Evolutionary conservation across 2,888 invertebrate genomes (phyloP).

Genomic region (Ormia ochracea): DNA sequence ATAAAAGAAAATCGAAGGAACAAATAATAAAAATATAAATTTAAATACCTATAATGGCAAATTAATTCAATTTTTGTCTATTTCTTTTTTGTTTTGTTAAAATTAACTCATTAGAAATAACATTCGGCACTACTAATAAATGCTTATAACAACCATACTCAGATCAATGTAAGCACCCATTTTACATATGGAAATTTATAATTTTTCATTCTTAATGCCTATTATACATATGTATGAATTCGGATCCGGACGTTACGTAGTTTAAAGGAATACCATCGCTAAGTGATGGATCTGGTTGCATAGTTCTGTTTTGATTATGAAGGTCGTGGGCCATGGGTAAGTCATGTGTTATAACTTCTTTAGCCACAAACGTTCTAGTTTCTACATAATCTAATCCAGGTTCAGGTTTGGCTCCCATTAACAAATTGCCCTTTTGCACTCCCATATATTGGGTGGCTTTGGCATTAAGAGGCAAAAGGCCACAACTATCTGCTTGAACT

Average conservation of each 20-base stretch:
- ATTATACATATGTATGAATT: conserved; percentile 50
- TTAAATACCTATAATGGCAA: too few relatives aligned
- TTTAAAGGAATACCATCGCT: conserved; percentile 55
- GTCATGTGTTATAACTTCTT: conserved; percentile 72
- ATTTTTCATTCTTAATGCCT: conserved; percentile 3
- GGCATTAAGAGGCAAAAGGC: conserved; percentile 73
- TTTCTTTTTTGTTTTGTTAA: too few relatives aligned
- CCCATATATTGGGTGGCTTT: conserved; percentile 75
- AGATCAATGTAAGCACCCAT: too few relatives aligned
- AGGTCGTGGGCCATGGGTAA: conserved; percentile 57
- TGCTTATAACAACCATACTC: too few relatives aligned
- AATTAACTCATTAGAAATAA: too few relatives aligned
- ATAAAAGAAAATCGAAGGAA: too few relatives aligned
- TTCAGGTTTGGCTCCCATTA: conserved; percentile 74
- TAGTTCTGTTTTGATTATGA: conserved; percentile 1
- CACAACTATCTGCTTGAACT: conserved; percentile 77
- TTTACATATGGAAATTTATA: background rate
- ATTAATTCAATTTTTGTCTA: too few relatives aligned
- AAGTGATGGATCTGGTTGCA: conserved; percentile 29
- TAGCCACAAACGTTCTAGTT: conserved; percentile 71
- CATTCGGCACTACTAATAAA: too few relatives aligned
- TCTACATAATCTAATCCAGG: conserved; percentile 73
- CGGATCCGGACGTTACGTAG: conserved; percentile 37
- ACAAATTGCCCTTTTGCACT: conserved; percentile 73
- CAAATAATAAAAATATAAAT: too few relatives aligned